Base-by-base conservation (phyloP, 2,113 vertebrate genomes). In the Bagarius yarrelli region DNA sequence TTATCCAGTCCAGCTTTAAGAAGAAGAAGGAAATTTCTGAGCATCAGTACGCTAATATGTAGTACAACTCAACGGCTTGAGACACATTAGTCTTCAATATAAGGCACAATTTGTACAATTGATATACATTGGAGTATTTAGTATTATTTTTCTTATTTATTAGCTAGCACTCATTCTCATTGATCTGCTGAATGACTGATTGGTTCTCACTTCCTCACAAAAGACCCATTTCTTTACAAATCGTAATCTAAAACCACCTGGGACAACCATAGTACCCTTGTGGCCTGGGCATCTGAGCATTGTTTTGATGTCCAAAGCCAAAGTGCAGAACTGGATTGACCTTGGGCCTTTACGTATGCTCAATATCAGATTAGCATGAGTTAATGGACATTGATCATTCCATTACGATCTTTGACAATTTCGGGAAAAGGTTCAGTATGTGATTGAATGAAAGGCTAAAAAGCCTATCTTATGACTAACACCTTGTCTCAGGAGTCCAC, bases 331-430 rank as follows among this genome's bases (percentile, higher is more conserved):
- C 36, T 73, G 53, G 44, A 47, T 15, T 67, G 52, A 69, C 73
- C 81, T 66, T 59, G 50, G 21, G 44, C 9, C 56, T 47, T 36
- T 53, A 75, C 44, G 32, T 86, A 67, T 80, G 66, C 64, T 71
- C 70, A 23, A 30, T 83, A 89, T 63, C 61, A 25, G 85, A 85
- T 82, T 76, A 81, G 74, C 27, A 80, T 21, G 44, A 47, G 76
- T 81, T 90, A 88, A 90, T 90, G 88, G 82, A 88, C 87, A 91
- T 89, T 52, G 87, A 91, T 88, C 86, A 87, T 79, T 75, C 73
- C 19, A 30, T 77, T 55, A 80, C 83, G 84, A 55, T 85, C 73
- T 86, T 78, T 89, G 84, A 90, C 86, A 3, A 73, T 80, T 61
- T 78, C 40, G 81, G 72, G 77, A 85, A 85, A 73, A 75, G 59